Evolutionary conservation across 2,113 vertebrate species (phyloP), one percentile per base, ranked within the genome.

Genomic region (Oncorhynchus gorbuscha): DNA sequence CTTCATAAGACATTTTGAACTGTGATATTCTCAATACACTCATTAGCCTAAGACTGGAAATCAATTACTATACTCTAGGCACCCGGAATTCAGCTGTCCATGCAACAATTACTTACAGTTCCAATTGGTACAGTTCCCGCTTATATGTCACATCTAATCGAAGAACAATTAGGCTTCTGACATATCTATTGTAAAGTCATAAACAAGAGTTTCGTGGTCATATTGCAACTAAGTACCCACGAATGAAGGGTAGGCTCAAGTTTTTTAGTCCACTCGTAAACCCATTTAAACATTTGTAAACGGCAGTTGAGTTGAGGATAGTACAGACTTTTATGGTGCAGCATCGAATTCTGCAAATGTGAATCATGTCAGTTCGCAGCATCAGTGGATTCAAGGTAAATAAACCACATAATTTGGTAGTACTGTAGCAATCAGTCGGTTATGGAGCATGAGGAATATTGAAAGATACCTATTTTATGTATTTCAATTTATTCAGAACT

Each of bases 301-400:
- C 28, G 9, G 28, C 67, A 68, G 22, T 26, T n/a, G 30, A 39
- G 14, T 32, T 32, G 61, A 45, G 12, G 35, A 62, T 26, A 61
- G 35, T 49, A 45, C 39, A 45, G 9, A 24, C 76, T 84, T 75
- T 71, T 59, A 48, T 69, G 45, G 32, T 77, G 76, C 84, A 78
- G 30, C 70, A 76, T 79, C 73, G 78, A 69, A 76, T 12, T 45
- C 24, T 11, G 75, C 26, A 72, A 28, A 24, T 51, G 66, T 73
- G 13, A 76, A 69, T 81, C 13, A 66, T 30, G 71, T 3, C 39
- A 8, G 24, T 24, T 39, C 24, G 12, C 11, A 69, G 20, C 55
- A 76, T 75, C 24, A 69, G 3, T 24, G 18, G 59, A 62, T 45
- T 45, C 9, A 45, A 45, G 39, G 39, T 45, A 45, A 45, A 45